phyloP scores from a whole-genome alignment of 2,888 invertebrate species.

The Cheilosia vulpina region DNA sequence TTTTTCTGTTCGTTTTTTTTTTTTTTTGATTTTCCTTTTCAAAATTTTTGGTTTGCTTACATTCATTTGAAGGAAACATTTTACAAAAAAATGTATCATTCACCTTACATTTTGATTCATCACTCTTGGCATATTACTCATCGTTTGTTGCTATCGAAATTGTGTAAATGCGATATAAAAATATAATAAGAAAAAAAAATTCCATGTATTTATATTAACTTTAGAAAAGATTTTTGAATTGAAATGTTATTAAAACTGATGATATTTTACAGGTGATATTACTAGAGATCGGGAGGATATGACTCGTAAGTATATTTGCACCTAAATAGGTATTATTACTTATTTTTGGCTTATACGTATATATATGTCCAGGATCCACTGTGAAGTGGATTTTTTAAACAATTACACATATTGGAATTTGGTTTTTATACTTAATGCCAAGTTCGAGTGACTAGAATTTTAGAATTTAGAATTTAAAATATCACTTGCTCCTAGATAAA shows the following conservation, averaged over 20 bases:
- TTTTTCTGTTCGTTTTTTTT: constrained; percentile 16
- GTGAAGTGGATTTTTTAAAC: too few relatives aligned
- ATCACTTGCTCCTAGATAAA: too few relatives aligned
- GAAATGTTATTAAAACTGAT: constrained; percentile 20
- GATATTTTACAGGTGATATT: constrained; percentile 88
- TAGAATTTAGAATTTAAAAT: too few relatives aligned
- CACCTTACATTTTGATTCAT: constrained; percentile 40
- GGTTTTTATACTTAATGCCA: too few relatives aligned
- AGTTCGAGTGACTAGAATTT: too few relatives aligned
- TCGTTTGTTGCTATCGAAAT: constrained; percentile 70
- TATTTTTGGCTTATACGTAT: too few relatives aligned
- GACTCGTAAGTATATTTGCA: constrained; percentile 87
- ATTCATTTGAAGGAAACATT: constrained; percentile 55
- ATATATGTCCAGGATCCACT: too few relatives aligned
- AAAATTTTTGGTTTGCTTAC: constrained; percentile 48
- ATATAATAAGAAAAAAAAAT: constrained; percentile 36
- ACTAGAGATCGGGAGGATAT: constrained; percentile 90
- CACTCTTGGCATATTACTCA: constrained; percentile 67
- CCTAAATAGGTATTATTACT: too few relatives aligned
- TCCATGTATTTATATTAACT: background rate
- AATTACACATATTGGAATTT: too few relatives aligned
- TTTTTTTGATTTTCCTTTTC: constrained; percentile 13
- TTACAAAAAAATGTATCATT: constrained; percentile 22
- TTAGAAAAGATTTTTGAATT: background rate
- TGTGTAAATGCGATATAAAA: constrained; percentile 68